Conservation (phyloP, 2,888 invertebrate species). For the Cataglyphis albicans region DNA sequence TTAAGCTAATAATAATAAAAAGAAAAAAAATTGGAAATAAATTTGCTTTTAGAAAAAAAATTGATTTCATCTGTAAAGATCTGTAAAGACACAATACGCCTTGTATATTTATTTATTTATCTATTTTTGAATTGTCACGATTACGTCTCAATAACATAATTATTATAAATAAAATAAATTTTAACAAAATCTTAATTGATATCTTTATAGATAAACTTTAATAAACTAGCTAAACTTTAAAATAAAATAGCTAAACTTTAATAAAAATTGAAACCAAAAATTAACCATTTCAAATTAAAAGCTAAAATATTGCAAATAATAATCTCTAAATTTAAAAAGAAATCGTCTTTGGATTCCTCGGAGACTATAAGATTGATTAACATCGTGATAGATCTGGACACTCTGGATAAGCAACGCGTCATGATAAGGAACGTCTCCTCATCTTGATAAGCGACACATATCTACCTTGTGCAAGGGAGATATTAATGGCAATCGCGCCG, state of each 20-base stretch:
- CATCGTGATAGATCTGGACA: not conserved
- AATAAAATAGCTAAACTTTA: not conserved
- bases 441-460: conserved; percentile 46
- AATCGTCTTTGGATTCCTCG: not conserved
- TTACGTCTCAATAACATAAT: not conserved
- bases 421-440: conserved; percentile 33
- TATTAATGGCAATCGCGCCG: conserved; percentile 41
- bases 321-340: not conserved
- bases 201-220: not conserved
- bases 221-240: not conserved
- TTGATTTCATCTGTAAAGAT: not conserved
- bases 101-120: not conserved
- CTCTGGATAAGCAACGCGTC: conserved; percentile 27
- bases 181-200: not conserved
- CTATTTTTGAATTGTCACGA: not conserved
- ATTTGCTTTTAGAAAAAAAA: not conserved
- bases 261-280: not conserved
- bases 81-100: not conserved
- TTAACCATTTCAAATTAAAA: not conserved
- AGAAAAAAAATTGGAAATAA: not conserved
- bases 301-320: conserved; percentile 1
- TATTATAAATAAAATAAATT: not conserved
- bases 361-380: conserved; percentile 1
- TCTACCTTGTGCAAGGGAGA: conserved; percentile 31
- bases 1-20: not conserved